A percentile compares a stretch with the other conserved stretches of the same genome.
Evolutionary conservation across 2,888 invertebrate genomes (phyloP).

Genomic region (Nymphalis c-album): DNA sequence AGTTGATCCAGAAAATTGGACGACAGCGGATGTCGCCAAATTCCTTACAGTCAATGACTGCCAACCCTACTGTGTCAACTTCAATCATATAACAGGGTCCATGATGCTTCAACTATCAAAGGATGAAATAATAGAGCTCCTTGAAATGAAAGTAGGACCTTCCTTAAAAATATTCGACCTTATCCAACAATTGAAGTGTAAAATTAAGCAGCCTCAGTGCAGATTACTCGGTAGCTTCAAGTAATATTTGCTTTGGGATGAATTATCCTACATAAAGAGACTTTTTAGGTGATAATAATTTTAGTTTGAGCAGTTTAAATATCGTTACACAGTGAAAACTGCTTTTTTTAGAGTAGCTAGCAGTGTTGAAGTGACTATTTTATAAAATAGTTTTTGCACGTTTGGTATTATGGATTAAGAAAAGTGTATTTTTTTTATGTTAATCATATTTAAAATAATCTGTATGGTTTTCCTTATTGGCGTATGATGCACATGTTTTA

Average conservation of each 20-base stretch:
- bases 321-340: neutral
- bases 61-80: conserved; percentile 85
- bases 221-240: conserved; percentile 60
- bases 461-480: neutral
- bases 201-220: conserved; percentile 88
- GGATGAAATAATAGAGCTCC: conserved; percentile 93
- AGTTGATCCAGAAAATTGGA: conserved; percentile 84
- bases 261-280: conserved; percentile 23
- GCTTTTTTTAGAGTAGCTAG: conserved; percentile 4
- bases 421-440: neutral
- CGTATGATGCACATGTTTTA: neutral
- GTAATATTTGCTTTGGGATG: conserved; percentile 41
- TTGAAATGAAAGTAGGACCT: conserved; percentile 97
- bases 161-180: conserved; percentile 96
- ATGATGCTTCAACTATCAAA: conserved; percentile 90
- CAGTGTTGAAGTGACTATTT: conserved; percentile 1
- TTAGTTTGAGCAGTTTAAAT: conserved; percentile 19
- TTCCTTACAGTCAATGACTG: conserved; percentile 95
- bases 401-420: neutral
- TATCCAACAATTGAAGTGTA: conserved; percentile 94
- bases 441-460: neutral
- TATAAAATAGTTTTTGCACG: conserved; percentile 11
- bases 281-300: conserved; percentile 15
- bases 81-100: conserved; percentile 89
- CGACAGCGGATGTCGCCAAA: conserved; percentile 90